A percentile compares a stretch with the other conserved stretches of the same genome.
Evolutionary conservation across 37 sponge, comb jelly and placozoan species (phyloP).

Genomic region (Geodia barretti): DNA sequence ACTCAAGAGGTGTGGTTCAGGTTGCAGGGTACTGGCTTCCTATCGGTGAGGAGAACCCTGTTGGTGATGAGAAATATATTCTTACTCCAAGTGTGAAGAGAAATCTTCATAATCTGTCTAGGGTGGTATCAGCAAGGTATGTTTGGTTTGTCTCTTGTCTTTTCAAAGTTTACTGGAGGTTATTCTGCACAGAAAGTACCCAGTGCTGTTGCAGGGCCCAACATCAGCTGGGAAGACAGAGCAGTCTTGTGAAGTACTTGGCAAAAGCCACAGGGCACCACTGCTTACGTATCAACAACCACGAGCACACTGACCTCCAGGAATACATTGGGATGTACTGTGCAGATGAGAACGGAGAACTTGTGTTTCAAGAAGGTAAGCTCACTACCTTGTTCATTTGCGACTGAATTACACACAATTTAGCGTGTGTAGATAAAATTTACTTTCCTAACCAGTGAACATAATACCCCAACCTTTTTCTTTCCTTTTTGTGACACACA

Average conservation of each 20-base stretch:
- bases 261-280: constrained; percentile 78
- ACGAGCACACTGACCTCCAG: constrained; percentile 99
- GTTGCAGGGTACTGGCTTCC: constrained; percentile 92
- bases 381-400: too few species aligned
- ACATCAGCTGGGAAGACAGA: constrained; percentile 98
- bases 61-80: constrained; percentile 55
- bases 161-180: background rate
- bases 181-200: constrained; percentile 49
- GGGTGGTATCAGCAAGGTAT: constrained; percentile 89
- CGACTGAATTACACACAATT: too few species aligned
- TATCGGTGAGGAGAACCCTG: constrained; percentile 29
- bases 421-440: too few species aligned
- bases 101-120: constrained; percentile 89
- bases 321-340: constrained; percentile 97
- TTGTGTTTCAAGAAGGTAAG: constrained; percentile 93
- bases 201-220: constrained; percentile 94
- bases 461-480: too few species aligned
- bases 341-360: constrained; percentile 75
- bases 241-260: constrained; percentile 86
- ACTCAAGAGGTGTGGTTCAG: background rate
- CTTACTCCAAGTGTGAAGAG: constrained; percentile 80
- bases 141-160: background rate
- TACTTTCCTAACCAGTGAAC: too few species aligned
- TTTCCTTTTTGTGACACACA: too few species aligned
- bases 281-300: constrained; percentile 94